A percentile compares a stretch with the other conserved stretches of the same genome.
These are phyloP conservation scores for Drosophila barbarae DNA, from an alignment of 2,888 invertebrate genomes.

Conservation along the genomic window DNA sequence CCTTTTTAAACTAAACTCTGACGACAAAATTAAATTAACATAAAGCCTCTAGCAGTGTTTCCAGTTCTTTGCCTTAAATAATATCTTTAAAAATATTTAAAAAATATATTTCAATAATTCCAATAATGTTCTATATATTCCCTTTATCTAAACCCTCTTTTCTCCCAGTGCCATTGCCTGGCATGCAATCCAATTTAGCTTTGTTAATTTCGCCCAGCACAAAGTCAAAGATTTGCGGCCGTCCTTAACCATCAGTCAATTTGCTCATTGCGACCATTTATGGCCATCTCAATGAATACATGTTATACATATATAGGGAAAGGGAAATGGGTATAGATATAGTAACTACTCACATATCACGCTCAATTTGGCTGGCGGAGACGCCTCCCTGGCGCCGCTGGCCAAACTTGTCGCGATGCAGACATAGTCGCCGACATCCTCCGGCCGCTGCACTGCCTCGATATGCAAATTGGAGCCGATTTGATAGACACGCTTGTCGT, in stretches of 20 bases:
- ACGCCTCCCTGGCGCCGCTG: slow-evolving; percentile 79
- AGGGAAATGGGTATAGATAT: neutral
- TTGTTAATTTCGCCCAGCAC: slow-evolving; percentile 24
- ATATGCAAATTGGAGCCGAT: slow-evolving; percentile 78
- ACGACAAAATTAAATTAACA: too few species aligned
- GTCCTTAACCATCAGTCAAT: slow-evolving; percentile 39
- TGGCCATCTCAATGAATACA: neutral
- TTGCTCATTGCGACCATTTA: slow-evolving; percentile 30
- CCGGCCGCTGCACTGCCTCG: slow-evolving; percentile 73
- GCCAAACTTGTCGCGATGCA: slow-evolving; percentile 79
- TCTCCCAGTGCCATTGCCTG: neutral
- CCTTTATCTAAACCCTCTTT: neutral
- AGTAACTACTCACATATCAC: slow-evolving; percentile 78
- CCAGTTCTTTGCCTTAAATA: neutral
- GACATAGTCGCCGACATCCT: slow-evolving; percentile 78
- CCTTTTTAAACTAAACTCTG: too few species aligned
- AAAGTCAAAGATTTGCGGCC: slow-evolving; percentile 23
- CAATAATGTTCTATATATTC: neutral
- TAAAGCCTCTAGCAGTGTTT: neutral
- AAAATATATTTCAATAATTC: neutral
- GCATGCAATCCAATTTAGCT: slow-evolving; percentile 17
- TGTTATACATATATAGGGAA: too few species aligned
- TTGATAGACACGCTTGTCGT: slow-evolving; percentile 77
- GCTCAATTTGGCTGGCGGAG: slow-evolving; percentile 78
- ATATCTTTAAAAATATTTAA: neutral